Conservation (phyloP, 2,113 vertebrate genomes). For the Illadopsis cleaveri region DNA sequence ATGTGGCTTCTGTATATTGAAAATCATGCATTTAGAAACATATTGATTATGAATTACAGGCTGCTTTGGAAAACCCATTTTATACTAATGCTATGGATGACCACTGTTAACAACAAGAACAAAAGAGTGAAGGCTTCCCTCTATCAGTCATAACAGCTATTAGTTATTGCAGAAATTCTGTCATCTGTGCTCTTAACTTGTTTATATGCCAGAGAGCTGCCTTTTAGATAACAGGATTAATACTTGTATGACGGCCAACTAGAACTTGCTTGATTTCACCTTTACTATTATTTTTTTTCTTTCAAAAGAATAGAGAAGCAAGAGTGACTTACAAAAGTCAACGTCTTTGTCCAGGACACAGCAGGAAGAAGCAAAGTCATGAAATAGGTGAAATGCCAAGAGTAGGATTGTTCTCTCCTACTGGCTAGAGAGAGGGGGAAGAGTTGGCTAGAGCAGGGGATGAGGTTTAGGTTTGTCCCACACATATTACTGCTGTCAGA, state of each 20-base stretch:
- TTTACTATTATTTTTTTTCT: not conserved
- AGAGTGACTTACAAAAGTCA: not conserved
- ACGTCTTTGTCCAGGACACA: not conserved
- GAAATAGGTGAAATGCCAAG: not conserved
- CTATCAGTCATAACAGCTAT: not conserved
- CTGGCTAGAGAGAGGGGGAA: not conserved
- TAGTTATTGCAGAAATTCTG: not conserved
- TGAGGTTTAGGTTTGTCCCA: not conserved
- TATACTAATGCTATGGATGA: not conserved
- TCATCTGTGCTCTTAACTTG: not conserved
- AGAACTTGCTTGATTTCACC: not conserved
- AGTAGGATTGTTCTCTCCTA: not conserved
- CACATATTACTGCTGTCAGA: not conserved
- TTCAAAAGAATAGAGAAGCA: not conserved
- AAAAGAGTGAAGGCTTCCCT: not conserved
- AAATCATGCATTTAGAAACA: not conserved
- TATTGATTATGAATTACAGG: not conserved
- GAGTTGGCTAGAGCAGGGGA: not conserved
- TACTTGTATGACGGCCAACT: not conserved
- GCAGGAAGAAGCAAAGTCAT: not conserved
- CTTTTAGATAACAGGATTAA: slow-evolving; percentile 29
- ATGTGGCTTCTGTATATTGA: not conserved
- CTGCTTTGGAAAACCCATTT: not conserved
- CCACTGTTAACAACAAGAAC: not conserved
- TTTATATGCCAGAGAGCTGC: not conserved